Conservation (phyloP, 2,113 vertebrate species). For the Ptychochromis oligacanthus region DNA sequence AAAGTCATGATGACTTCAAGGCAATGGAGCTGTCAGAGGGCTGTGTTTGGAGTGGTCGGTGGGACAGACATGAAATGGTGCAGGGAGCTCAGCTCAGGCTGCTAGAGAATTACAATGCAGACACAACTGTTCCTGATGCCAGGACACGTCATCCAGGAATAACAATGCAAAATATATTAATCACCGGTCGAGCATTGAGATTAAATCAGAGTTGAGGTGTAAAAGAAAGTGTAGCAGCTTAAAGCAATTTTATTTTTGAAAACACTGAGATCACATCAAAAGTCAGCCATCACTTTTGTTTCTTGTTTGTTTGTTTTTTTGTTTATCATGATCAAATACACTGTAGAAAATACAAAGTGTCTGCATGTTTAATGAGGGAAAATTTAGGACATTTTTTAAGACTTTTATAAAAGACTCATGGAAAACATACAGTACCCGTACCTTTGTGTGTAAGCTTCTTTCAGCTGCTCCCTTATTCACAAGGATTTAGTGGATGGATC, state of each 20-base stretch:
- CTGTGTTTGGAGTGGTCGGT: neutral
- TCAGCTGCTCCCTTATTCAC: neutral
- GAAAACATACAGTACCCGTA: neutral
- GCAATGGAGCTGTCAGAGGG: slow-evolving; percentile 19
- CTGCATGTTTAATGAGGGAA: too few relatives aligned
- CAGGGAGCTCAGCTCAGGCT: slow-evolving; percentile 6
- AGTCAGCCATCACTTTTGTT: neutral
- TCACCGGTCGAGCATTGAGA: neutral
- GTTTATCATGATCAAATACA: neutral
- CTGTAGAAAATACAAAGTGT: too few relatives aligned
- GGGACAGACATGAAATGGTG: slow-evolving; percentile 27
- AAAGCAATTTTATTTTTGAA: neutral
- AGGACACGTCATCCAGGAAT: slow-evolving; percentile 12
- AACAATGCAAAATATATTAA: slow-evolving; percentile 11
- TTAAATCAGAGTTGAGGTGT: neutral
- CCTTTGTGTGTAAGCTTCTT: neutral
- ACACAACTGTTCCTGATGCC: neutral
- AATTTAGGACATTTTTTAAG: too few relatives aligned
- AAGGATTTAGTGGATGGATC: neutral
- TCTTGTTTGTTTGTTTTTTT: accelerated
- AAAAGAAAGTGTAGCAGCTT: neutral
- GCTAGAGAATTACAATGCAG: slow-evolving; percentile 28
- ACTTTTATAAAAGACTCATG: too few relatives aligned
- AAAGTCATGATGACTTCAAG: slow-evolving; percentile 15
- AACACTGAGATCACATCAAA: neutral